A percentile compares a stretch with the other conserved stretches of the same genome.
Conservation (phyloP, 2,113 vertebrate genomes). For the Microcebus murinus region DNA sequence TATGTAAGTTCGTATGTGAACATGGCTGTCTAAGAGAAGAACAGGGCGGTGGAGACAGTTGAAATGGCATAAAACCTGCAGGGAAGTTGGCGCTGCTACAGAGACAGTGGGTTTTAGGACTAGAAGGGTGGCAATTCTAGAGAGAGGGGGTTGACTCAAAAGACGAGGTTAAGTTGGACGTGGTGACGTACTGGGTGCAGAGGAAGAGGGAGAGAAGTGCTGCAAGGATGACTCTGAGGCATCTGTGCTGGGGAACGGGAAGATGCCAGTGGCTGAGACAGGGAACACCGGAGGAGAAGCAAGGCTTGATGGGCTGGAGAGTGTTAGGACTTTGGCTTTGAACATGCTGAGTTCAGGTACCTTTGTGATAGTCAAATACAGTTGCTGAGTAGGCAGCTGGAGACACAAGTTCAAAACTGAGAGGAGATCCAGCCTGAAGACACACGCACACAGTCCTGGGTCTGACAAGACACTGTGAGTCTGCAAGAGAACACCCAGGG, state of each 20-base stretch:
- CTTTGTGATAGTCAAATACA: neutral
- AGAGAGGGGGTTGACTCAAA: neutral
- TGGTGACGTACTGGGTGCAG: neutral
- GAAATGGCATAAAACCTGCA: neutral
- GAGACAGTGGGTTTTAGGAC: neutral
- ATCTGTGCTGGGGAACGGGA: neutral
- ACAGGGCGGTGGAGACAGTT: accelerated
- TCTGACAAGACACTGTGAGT: neutral
- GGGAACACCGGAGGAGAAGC: neutral
- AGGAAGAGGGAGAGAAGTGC: neutral
- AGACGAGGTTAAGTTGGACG: neutral
- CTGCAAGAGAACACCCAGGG: neutral
- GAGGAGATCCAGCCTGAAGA: neutral
- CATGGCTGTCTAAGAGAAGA: neutral
- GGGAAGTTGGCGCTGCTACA: neutral
- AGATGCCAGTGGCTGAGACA: neutral
- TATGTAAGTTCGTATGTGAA: neutral
- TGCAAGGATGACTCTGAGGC: neutral
- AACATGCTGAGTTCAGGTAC: neutral
- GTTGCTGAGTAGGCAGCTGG: neutral
- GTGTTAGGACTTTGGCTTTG: neutral
- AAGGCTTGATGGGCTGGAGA: neutral
- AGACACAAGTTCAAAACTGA: neutral
- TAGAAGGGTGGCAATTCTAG: no score
- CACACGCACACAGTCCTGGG: accelerated